Evolutionary conservation across 2,888 invertebrate genomes (phyloP).

Genomic region (Clepsis dumicolana): DNA sequence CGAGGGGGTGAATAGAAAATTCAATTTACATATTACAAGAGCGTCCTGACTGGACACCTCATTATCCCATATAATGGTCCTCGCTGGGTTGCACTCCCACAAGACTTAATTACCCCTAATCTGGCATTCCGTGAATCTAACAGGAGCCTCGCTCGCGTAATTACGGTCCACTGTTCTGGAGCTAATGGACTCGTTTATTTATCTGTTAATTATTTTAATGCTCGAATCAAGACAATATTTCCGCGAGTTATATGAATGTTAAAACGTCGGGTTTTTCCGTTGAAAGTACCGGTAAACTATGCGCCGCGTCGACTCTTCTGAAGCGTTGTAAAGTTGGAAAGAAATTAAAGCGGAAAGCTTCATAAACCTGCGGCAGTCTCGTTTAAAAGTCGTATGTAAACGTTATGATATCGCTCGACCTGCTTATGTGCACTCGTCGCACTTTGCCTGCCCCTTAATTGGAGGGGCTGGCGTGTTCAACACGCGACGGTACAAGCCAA

Average conservation of each 20-base stretch:
- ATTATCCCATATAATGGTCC: conserved; percentile 81
- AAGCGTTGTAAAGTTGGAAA: conserved; percentile 46
- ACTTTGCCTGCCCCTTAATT: conserved; percentile 80
- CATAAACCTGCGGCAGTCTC: conserved; percentile 66
- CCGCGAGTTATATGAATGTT: conserved; percentile 40
- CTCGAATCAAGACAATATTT: conserved; percentile 45
- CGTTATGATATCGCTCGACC: conserved; percentile 77
- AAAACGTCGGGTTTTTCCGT: conserved; percentile 21
- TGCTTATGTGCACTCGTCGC: conserved; percentile 78
- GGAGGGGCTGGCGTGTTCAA: conserved; percentile 71
- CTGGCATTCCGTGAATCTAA: conserved; percentile 78
- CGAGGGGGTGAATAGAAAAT: conserved; percentile 68
- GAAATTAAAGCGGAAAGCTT: conserved; percentile 63
- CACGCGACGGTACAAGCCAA: conserved; percentile 71
- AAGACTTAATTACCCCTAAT: conserved; percentile 83
- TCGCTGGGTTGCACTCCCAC: conserved; percentile 73
- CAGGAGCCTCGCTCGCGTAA: conserved; percentile 73
- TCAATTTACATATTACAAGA: conserved; percentile 82
- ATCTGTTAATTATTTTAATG: conserved; percentile 65
- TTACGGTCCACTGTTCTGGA: conserved; percentile 76
- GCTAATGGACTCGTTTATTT: conserved; percentile 77
- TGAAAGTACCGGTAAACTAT: conserved; percentile 21
- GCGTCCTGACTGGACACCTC: conserved; percentile 79
- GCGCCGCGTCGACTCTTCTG: conserved; percentile 16
- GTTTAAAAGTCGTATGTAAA: conserved; percentile 77